Evolutionary conservation across 2,888 invertebrate genomes (phyloP).

Genomic region (Celastrina argiolus): DNA sequence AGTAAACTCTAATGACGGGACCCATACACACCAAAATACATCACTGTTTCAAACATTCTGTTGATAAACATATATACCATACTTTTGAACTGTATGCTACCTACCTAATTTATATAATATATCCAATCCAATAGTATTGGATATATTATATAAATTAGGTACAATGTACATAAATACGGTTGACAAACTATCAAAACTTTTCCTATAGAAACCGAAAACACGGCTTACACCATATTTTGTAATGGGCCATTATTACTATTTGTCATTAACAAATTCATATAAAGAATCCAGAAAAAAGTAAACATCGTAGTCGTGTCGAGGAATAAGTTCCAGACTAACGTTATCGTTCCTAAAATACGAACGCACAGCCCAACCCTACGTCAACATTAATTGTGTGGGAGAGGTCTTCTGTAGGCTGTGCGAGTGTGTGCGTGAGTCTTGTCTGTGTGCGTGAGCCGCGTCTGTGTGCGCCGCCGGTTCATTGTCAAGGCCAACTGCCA

Average conservation of each 20-base stretch:
- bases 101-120: too few species aligned
- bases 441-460: slow-evolving; percentile 54
- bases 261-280: background rate
- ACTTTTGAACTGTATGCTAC: too few species aligned
- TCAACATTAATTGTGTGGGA: slow-evolving; percentile 59
- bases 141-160: too few species aligned
- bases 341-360: slow-evolving; percentile 17
- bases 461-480: slow-evolving; percentile 55
- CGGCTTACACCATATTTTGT: background rate
- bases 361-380: slow-evolving; percentile 33
- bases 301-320: background rate
- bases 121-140: too few species aligned
- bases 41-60: too few species aligned
- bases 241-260: background rate
- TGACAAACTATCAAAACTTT: too few species aligned
- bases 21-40: too few species aligned
- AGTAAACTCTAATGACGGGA: too few species aligned
- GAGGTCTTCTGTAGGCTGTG: slow-evolving; percentile 70
- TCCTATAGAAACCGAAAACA: too few species aligned
- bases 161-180: too few species aligned
- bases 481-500: slow-evolving; percentile 77
- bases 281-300: background rate
- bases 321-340: background rate
- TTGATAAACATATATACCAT: too few species aligned
- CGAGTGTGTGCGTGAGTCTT: slow-evolving; percentile 51